These are phyloP conservation scores for Diabrotica balteata DNA, from an alignment of 2,888 invertebrate species.

Conservation along the genomic window DNA sequence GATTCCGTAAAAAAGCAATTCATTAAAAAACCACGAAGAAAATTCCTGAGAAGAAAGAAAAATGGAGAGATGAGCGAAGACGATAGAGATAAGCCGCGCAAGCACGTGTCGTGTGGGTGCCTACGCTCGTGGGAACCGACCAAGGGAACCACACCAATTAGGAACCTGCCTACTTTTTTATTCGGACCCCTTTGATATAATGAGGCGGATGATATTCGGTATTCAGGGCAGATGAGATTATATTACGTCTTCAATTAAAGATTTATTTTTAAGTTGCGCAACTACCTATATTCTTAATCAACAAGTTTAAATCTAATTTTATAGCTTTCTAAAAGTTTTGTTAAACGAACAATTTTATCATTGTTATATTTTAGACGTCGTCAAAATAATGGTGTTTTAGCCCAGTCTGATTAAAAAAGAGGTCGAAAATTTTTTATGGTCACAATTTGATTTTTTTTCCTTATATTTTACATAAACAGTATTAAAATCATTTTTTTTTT, in stretches of 20 bases:
- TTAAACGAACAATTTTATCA: no score
- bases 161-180: constrained; percentile 40
- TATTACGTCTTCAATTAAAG: constrained; percentile 18
- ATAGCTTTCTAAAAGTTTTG: no score
- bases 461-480: no score
- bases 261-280: background rate
- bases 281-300: no score
- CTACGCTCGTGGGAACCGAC: constrained; percentile 48
- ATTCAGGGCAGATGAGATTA: constrained; percentile 24
- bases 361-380: no score
- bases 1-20: constrained; percentile 19
- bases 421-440: no score
- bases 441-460: no score
- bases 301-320: no score
- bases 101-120: constrained; percentile 52
- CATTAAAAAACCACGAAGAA: constrained; percentile 2
- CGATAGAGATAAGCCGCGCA: constrained; percentile 42
- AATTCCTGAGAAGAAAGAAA: constrained; percentile 9
- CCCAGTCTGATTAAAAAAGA: no score
- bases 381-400: no score
- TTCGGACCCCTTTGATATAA: constrained; percentile 30
- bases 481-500: no score
- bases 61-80: constrained; percentile 31
- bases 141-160: constrained; percentile 50
- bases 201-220: constrained; percentile 31